Evolutionary conservation across 2,888 invertebrate species (phyloP), one percentile per base, ranked within the genome.

Genomic region (Julus scanicus): DNA sequence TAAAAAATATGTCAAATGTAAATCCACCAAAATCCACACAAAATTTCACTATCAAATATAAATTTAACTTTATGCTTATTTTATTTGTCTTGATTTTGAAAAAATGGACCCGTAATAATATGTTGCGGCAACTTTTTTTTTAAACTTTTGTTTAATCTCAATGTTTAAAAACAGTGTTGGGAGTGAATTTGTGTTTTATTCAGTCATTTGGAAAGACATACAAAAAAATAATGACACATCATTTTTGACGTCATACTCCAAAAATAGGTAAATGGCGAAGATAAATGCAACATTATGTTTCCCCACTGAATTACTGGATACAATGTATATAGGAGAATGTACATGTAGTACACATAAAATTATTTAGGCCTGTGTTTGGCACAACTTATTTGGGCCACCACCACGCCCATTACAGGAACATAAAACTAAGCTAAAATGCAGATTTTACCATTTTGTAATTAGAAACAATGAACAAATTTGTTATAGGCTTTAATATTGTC

Each of bases 341-440:
- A n/a, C 63, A 17, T 63, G 63, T 63, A 20, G n/a, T 63, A 20
- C 63, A 63, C n/a, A 20, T 9, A 9, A 20, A 63, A 63, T 20
- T 17, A 57, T 57, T 29, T 29, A 1, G 17, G 57, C 17, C 17
- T 57, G 57, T 13, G 49, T 57, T 63, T 63, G 20, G 63, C 4
- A 6, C 20, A 20, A n/a, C 9, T 20, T 63, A n/a, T 63, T 63
- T 63, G 20, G 63, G 20, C 3, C 63, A 20, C 63, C 63, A 20
- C 63, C 63, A 63, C 63, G 63, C 63, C 63, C 63, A 63, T 63
- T 20, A 63, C 29, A 44, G 1, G n/a, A 6, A 63, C 29, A 63
- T 63, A 63, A 63, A 63, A 63, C n/a, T n/a, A n/a, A n/a, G 63
- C n/a, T 63, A 63, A 53, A 63, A 63, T 63, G 63, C 20, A 63